Conservation (phyloP, 2,797 vertebrate genomes). For the Carduelis carduelis region DNA sequence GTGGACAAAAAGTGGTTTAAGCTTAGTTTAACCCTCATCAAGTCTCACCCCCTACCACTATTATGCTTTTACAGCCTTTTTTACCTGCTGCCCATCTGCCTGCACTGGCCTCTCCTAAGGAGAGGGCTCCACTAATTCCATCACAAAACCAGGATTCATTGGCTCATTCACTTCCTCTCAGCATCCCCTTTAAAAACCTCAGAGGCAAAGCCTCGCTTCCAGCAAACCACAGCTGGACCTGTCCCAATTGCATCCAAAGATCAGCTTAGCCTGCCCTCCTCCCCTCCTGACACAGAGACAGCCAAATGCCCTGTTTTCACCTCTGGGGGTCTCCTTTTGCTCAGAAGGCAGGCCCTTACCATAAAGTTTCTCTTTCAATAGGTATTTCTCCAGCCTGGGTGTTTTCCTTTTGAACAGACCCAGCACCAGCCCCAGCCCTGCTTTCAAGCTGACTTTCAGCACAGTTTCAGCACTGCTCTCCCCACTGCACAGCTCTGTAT, state of each 20-base stretch:
- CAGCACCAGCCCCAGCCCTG: background rate
- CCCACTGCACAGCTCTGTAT: background rate
- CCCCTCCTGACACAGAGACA: background rate
- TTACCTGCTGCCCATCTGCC: background rate
- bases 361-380: background rate
- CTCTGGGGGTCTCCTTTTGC: background rate
- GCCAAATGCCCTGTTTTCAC: rapidly evolving
- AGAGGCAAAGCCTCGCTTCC: background rate
- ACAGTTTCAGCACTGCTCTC: background rate
- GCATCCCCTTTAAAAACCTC: background rate
- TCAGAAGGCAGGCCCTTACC: background rate
- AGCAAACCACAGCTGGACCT: background rate
- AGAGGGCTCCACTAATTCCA: background rate
- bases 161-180: background rate
- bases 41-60: background rate
- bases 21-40: background rate
- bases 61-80: background rate
- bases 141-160: background rate
- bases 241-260: rapidly evolving
- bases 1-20: background rate
- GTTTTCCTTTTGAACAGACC: background rate
- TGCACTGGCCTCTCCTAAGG: background rate
- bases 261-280: background rate
- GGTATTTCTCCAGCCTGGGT: background rate
- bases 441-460: background rate